phyloP scores from a whole-genome alignment of 2,113 vertebrate species.

The Chaetorhynchus papuensis region DNA sequence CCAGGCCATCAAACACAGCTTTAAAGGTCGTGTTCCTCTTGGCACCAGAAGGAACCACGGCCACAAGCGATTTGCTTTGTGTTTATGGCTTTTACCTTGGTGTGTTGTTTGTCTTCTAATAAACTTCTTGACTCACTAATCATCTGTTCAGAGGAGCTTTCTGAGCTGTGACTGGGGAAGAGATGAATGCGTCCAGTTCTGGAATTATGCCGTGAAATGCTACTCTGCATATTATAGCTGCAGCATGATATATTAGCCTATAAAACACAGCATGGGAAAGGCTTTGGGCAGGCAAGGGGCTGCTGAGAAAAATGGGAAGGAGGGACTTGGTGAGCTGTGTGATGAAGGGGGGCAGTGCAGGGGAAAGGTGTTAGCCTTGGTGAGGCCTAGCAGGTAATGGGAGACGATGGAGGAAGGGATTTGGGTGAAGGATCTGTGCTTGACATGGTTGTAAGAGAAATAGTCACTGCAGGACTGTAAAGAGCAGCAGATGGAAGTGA shows the following conservation, averaged over 20 bases:
- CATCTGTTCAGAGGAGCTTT: background rate
- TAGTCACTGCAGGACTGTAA: background rate
- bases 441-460: background rate
- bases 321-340: background rate
- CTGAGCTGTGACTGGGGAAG: background rate
- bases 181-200: background rate
- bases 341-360: background rate
- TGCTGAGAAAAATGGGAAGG: background rate
- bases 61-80: background rate
- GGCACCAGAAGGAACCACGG: background rate
- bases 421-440: background rate
- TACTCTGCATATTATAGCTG: conserved; percentile 1
- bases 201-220: conserved; percentile 31
- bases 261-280: background rate
- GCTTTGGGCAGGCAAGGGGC: background rate
- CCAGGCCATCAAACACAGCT: background rate
- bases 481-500: background rate
- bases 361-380: background rate
- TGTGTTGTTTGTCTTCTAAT: background rate
- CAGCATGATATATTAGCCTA: background rate
- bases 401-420: background rate
- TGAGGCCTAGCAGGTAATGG: background rate
- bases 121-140: background rate
- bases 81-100: conserved; percentile 18
- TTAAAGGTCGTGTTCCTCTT: background rate